Percentiles rank a stretch among this genome's conserved stretches.
These are phyloP conservation scores for Prietella phreatophila DNA, from an alignment of 2,113 vertebrate species.

Conservation along the genomic window DNA sequence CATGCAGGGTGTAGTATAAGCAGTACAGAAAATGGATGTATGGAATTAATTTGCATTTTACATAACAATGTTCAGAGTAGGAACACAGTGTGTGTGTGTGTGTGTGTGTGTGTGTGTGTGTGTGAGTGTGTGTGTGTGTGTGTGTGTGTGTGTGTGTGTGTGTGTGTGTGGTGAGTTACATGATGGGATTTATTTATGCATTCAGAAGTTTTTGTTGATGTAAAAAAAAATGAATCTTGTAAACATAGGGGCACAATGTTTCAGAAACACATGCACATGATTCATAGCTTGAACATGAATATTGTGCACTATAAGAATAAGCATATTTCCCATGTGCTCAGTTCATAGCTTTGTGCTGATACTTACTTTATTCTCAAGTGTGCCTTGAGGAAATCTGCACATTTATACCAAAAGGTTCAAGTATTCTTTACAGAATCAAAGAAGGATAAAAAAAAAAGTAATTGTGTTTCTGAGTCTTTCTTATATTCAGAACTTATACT, in stretches of 20 bases:
- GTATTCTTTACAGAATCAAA: background rate
- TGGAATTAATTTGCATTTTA: background rate
- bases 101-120: too few relatives aligned
- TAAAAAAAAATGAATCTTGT: background rate
- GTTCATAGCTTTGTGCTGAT: background rate
- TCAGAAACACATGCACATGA: slow-evolving; percentile 20
- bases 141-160: background rate
- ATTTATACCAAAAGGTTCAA: slow-evolving; percentile 2
- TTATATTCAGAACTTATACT: background rate
- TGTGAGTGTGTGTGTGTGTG: too few relatives aligned
- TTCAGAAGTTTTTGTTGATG: background rate
- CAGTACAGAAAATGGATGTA: too few relatives aligned
- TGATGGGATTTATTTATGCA: slow-evolving; percentile 2
- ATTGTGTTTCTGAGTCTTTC: background rate
- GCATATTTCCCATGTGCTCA: background rate
- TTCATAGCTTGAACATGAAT: slow-evolving; percentile 29
- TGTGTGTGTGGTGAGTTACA: background rate
- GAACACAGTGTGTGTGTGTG: too few relatives aligned
- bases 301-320: background rate
- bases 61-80: background rate
- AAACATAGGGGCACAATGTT: background rate
- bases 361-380: slow-evolving; percentile 10
- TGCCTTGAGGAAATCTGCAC: slow-evolving; percentile 20
- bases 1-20: too few relatives aligned
- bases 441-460: background rate